Evolutionary conservation across 2,113 vertebrate genomes (phyloP).

Genomic region (Phoxinus phoxinus): DNA sequence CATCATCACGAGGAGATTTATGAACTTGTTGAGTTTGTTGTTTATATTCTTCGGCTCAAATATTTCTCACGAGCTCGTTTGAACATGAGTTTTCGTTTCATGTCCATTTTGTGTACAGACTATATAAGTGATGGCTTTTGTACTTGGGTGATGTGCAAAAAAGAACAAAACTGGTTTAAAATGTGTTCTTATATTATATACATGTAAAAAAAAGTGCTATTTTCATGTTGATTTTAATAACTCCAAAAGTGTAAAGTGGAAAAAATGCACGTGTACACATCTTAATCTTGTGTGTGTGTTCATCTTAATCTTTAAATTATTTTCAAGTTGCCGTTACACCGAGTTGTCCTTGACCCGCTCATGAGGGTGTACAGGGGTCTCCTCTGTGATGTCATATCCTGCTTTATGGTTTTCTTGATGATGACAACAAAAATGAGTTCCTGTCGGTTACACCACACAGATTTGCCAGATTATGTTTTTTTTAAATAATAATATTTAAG

Average conservation of each 20-base stretch:
- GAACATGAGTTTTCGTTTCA: neutral
- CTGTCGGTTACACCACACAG: slow-evolving; percentile 1
- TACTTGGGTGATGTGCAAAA: neutral
- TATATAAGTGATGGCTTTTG: neutral
- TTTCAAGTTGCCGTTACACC: neutral
- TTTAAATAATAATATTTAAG: no score
- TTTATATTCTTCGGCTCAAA: neutral
- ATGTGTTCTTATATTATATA: no score
- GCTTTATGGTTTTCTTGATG: neutral
- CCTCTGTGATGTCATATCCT: slow-evolving; percentile 7
- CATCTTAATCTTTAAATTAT: no score
- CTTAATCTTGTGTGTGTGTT: no score
- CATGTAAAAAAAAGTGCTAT: neutral
- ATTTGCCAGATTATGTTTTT: neutral
- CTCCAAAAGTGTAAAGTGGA: neutral
- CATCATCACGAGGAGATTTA: neutral
- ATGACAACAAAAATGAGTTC: neutral
- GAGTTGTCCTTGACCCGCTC: no score
- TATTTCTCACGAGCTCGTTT: neutral
- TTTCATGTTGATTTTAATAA: neutral
- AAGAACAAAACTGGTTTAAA: neutral
- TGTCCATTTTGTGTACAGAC: neutral
- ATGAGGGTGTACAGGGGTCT: no score
- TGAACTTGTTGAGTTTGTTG: neutral
- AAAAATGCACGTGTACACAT: neutral